A percentile compares a stretch with the other conserved stretches of the same genome.
These are phyloP conservation scores for Sitta europaea DNA, from an alignment of 2,113 vertebrate genomes.

Conservation along the genomic window DNA sequence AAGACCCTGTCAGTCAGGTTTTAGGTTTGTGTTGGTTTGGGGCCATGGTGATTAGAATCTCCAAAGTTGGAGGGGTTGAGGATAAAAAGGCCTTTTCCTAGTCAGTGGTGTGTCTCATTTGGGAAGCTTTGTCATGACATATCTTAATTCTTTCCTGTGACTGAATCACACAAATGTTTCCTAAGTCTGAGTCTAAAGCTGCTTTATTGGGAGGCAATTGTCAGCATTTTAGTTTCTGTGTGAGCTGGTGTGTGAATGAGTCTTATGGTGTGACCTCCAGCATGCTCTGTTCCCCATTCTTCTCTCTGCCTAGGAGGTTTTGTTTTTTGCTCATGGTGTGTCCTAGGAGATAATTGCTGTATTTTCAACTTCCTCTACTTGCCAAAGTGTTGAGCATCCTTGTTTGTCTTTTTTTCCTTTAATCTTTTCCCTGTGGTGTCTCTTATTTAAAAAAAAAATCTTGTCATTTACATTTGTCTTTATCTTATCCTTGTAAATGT, in stretches of 20 bases:
- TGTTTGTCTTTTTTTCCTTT: slow-evolving; percentile 37
- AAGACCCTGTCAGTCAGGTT: slow-evolving; percentile 56
- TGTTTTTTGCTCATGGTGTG: slow-evolving; percentile 40
- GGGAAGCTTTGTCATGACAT: slow-evolving; percentile 29
- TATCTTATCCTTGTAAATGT: slow-evolving; percentile 31
- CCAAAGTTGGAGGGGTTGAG: background rate
- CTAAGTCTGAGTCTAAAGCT: background rate
- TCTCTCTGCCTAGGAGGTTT: slow-evolving; percentile 39
- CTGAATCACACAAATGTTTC: slow-evolving; percentile 17
- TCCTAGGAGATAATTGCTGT: slow-evolving; percentile 69
- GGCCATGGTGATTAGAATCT: slow-evolving; percentile 43
- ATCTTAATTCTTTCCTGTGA: slow-evolving; percentile 35
- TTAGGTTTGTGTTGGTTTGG: slow-evolving; percentile 23
- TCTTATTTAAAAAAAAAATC: slow-evolving; percentile 47
- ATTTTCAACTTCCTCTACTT: slow-evolving; percentile 35
- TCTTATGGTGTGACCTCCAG: slow-evolving; percentile 5
- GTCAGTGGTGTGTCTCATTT: background rate
- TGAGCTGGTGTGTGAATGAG: slow-evolving; percentile 34
- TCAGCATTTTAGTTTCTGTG: slow-evolving; percentile 35
- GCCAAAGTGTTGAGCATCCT: slow-evolving; percentile 50
- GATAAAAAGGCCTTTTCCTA: slow-evolving; percentile 47
- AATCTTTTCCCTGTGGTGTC: slow-evolving; percentile 32
- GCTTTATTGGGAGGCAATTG: slow-evolving; percentile 24
- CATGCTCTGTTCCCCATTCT: slow-evolving; percentile 8
- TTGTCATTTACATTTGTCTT: slow-evolving; percentile 64